These are phyloP conservation scores for Ictalurus furcatus DNA, from an alignment of 2,113 vertebrate species.

Conservation along the genomic window DNA sequence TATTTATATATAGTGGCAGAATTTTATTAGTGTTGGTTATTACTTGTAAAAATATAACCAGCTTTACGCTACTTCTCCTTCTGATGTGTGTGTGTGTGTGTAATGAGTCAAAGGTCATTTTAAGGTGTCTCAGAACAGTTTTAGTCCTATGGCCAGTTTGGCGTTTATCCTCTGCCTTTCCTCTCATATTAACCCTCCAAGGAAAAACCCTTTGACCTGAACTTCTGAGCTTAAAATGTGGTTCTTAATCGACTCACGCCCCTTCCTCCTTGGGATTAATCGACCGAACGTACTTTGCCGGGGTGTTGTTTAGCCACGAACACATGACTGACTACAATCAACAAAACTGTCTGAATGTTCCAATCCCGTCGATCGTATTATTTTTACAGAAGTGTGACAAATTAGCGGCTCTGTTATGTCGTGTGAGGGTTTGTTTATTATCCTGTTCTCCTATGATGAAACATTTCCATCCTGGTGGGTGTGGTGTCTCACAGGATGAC, in stretches of 20 bases:
- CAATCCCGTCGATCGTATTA: background rate
- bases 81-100: background rate
- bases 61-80: background rate
- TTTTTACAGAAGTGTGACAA: background rate
- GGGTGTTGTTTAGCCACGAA: background rate
- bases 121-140: background rate
- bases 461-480: background rate
- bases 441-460: background rate
- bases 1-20: background rate
- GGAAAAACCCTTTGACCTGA: background rate
- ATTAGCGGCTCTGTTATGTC: background rate
- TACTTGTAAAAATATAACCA: background rate
- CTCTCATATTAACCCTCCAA: background rate
- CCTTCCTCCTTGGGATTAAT: background rate
- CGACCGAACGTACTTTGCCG: background rate
- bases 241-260: background rate
- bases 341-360: background rate
- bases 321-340: background rate
- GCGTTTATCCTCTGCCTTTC: background rate
- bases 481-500: too few species aligned
- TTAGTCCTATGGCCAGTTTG: background rate
- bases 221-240: background rate
- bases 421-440: background rate
- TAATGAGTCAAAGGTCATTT: background rate
- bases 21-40: background rate